Evolutionary conservation across 2,113 vertebrate species (phyloP).

Genomic region (Onychostruthus taczanowskii): DNA sequence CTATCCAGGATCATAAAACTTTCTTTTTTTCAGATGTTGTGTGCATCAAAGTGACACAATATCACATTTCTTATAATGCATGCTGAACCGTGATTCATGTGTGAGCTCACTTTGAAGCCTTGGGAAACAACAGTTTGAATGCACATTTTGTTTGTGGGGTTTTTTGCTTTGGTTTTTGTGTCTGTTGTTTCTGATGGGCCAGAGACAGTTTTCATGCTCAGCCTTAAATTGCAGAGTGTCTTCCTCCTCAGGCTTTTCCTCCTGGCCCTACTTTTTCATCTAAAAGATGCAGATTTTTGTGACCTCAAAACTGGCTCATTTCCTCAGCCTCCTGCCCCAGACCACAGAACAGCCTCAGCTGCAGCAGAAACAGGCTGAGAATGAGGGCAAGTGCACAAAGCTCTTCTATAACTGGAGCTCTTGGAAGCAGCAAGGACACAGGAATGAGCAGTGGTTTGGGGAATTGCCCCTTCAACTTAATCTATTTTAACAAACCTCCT

Average conservation of each 20-base stretch:
- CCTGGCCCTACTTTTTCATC: not conserved
- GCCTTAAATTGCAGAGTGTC: not conserved
- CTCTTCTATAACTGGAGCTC: rapidly evolving
- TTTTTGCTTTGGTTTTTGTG: not conserved
- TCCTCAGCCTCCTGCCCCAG: rapidly evolving
- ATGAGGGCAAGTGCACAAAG: no score
- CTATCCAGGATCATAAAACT: not conserved
- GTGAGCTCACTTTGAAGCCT: not conserved
- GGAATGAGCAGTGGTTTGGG: not conserved
- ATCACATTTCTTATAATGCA: not conserved
- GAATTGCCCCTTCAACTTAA: not conserved
- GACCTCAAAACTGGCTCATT: no score
- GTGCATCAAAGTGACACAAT: not conserved
- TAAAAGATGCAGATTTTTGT: not conserved
- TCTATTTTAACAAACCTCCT: not conserved
- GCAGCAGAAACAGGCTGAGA: not conserved
- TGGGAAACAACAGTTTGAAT: not conserved
- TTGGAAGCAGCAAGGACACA: not conserved
- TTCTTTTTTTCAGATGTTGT: not conserved
- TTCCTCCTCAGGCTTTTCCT: not conserved
- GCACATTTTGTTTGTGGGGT: not conserved
- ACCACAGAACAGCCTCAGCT: not conserved
- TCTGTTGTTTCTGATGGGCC: not conserved
- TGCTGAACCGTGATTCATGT: rapidly evolving
- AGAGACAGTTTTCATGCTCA: not conserved